phyloP scores from a whole-genome alignment of 92 coral and sea anemone genomes.

The Nematostella vectensis region DNA sequence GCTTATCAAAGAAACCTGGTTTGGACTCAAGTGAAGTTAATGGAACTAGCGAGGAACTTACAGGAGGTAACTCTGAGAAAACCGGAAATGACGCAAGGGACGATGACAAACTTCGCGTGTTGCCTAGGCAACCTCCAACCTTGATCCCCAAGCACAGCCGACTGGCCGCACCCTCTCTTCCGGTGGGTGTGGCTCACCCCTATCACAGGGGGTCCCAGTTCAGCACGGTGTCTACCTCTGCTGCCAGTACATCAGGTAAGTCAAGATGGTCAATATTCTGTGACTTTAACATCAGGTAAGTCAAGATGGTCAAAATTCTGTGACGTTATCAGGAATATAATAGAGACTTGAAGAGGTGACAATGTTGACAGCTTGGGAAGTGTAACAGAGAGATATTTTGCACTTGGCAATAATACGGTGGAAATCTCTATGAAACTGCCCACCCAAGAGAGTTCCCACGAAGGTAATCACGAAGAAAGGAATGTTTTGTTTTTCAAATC shows the following conservation, averaged over 20 bases:
- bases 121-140: constrained; percentile 53
- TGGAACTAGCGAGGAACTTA: background rate
- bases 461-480: too few relatives aligned
- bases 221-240: constrained; percentile 14
- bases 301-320: too few relatives aligned
- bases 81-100: constrained; percentile 1
- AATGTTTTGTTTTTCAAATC: too few relatives aligned
- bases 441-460: too few relatives aligned
- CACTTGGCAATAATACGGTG: too few relatives aligned
- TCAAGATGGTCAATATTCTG: background rate
- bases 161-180: constrained; percentile 54
- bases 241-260: constrained; percentile 51
- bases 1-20: background rate
- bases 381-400: too few relatives aligned
- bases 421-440: too few relatives aligned
- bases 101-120: constrained; percentile 42
- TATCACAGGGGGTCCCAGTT: constrained; percentile 45
- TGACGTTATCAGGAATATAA: too few relatives aligned
- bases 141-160: constrained; percentile 52
- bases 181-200: constrained; percentile 86
- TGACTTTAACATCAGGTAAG: too few relatives aligned
- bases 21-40: background rate
- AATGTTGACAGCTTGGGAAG: too few relatives aligned
- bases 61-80: background rate
- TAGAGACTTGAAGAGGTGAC: too few relatives aligned